A percentile compares a stretch with the other conserved stretches of the same genome.
Conservation (phyloP, 2,888 invertebrate species). For the Atethmia centrago region DNA sequence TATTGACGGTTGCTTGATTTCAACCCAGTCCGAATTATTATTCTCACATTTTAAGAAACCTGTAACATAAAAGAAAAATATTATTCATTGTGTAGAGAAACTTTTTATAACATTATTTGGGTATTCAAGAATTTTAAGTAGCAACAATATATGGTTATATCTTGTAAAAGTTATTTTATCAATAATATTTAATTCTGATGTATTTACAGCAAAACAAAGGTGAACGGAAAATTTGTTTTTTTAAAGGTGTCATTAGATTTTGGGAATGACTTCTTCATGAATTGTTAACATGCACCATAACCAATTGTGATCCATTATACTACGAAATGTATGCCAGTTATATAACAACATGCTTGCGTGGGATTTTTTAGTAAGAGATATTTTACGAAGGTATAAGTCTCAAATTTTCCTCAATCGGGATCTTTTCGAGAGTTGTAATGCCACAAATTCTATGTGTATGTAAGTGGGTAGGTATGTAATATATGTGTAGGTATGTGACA, state of each 20-base stretch:
- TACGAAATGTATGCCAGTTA: slow-evolving; percentile 17
- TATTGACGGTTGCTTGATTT: slow-evolving; percentile 37
- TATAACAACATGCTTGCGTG: slow-evolving; percentile 9
- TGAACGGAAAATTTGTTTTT: slow-evolving; percentile 11
- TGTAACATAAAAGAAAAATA: slow-evolving; percentile 52
- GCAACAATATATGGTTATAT: neutral
- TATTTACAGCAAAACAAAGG: slow-evolving; percentile 33
- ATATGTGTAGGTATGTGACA: neutral
- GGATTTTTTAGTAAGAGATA: neutral
- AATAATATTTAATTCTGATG: neutral
- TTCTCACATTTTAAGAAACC: slow-evolving; percentile 39
- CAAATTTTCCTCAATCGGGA: neutral
- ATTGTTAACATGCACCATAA: slow-evolving; percentile 20
- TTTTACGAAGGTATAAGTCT: neutral
- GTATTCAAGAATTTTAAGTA: neutral
- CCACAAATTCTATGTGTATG: slow-evolving; percentile 43
- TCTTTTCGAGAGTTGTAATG: slow-evolving; percentile 26
- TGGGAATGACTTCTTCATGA: neutral
- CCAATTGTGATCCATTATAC: slow-evolving; percentile 21
- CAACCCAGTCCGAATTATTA: slow-evolving; percentile 33
- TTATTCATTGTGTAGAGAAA: slow-evolving; percentile 22
- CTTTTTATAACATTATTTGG: neutral
- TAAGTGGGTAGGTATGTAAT: neutral
- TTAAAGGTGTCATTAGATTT: neutral
- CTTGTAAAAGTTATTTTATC: slow-evolving; percentile 4